Percentiles rank a stretch among this genome's conserved stretches.
These are phyloP conservation scores for Malurus splendens DNA, from an alignment of 2,797 vertebrate species.

Conservation along the genomic window DNA sequence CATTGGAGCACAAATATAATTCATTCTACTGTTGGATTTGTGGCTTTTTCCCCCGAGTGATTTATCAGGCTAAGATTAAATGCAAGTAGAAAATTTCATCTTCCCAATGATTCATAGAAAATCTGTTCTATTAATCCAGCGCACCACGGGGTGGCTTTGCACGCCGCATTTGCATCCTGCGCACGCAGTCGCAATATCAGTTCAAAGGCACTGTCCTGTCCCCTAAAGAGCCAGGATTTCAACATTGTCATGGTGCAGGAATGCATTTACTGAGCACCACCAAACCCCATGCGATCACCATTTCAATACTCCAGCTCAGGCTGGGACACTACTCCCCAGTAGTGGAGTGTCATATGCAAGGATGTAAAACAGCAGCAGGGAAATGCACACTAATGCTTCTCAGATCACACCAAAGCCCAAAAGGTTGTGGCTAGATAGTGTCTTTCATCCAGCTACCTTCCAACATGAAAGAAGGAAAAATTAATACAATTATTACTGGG, in stretches of 20 bases:
- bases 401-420: not conserved
- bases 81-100: not conserved
- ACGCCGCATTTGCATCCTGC: not conserved
- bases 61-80: constrained; percentile 16
- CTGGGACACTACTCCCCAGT: rapidly evolving
- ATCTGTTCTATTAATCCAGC: not conserved
- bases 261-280: not conserved
- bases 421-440: not conserved
- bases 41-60: not conserved
- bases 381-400: not conserved
- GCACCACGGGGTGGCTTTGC: not conserved
- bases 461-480: not conserved
- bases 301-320: not conserved
- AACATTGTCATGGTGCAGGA: not conserved
- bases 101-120: not conserved
- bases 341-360: rapidly evolving
- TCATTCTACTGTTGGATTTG: not conserved
- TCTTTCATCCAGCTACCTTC: not conserved
- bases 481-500: not conserved
- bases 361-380: not conserved
- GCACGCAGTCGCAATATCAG: not conserved
- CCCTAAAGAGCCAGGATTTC: not conserved
- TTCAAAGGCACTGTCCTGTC: not conserved
- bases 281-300: rapidly evolving
- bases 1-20: rapidly evolving